Evolutionary conservation across 2,797 vertebrate genomes (phyloP).

Genomic region (Macroramphosus scolopax): DNA sequence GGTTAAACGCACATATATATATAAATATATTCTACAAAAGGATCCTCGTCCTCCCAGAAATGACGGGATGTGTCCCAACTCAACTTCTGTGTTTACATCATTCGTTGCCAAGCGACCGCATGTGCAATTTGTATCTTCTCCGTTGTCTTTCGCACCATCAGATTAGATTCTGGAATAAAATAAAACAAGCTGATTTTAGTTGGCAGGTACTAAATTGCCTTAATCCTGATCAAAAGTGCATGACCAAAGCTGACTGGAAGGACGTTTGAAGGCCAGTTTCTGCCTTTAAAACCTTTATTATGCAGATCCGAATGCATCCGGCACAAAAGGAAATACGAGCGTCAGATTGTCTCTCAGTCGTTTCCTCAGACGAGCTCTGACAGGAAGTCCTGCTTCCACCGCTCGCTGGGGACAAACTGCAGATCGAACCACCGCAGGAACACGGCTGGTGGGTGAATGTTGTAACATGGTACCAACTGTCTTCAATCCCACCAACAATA

Average conservation of each 20-base stretch:
- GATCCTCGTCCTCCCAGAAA: too few species aligned
- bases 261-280: neutral
- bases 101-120: slow-evolving; percentile 5
- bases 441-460: slow-evolving; percentile 19
- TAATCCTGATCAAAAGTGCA: slow-evolving; percentile 1
- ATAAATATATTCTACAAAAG: too few species aligned
- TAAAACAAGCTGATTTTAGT: slow-evolving; percentile 2
- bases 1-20: neutral
- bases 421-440: slow-evolving; percentile 30
- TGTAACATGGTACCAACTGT: slow-evolving; percentile 25
- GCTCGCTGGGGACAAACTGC: neutral
- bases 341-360: neutral
- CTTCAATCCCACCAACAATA: slow-evolving; percentile 2
- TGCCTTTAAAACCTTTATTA: too few species aligned
- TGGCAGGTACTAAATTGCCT: neutral
- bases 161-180: too few species aligned
- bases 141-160: slow-evolving; percentile 5
- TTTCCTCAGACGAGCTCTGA: neutral
- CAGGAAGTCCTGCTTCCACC: neutral
- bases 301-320: neutral
- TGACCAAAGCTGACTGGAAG: slow-evolving; percentile 8
- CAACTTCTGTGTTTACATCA: slow-evolving; percentile 9
- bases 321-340: slow-evolving; percentile 6
- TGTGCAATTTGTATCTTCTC: neutral
- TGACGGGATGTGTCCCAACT: too few species aligned